A percentile compares a stretch with the other conserved stretches of the same genome.
Evolutionary conservation across 2,797 vertebrate species (phyloP).

Genomic region (Nyctalus aviator): DNA sequence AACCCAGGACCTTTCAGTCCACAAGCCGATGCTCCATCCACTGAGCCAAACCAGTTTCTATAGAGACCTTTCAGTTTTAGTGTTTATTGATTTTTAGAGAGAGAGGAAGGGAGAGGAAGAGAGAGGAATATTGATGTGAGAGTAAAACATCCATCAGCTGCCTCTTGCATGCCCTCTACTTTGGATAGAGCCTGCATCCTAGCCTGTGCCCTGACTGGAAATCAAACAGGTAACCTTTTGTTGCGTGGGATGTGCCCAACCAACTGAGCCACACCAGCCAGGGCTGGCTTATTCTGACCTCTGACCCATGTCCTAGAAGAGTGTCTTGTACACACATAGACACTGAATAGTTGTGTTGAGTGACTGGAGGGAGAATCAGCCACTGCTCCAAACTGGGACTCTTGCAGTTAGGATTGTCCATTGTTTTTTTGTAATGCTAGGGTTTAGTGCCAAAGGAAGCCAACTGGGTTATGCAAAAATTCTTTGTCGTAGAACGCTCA

Average conservation of each 20-base stretch:
- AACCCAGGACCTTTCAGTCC: too few species aligned
- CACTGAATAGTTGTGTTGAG: not conserved
- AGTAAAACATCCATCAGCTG: not conserved
- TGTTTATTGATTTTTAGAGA: not conserved
- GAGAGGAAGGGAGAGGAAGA: not conserved
- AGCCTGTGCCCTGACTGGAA: not conserved
- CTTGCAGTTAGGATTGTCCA: not conserved
- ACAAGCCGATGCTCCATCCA: too few species aligned
- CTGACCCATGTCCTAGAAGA: not conserved
- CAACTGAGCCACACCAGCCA: not conserved
- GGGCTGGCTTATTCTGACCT: not conserved
- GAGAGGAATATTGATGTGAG: not conserved
- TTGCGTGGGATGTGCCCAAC: not conserved
- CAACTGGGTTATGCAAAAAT: not conserved
- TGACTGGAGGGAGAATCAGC: not conserved
- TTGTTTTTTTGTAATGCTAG: slow-evolving; percentile 8
- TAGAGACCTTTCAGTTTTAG: not conserved
- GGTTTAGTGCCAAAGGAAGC: not conserved
- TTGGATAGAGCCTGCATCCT: not conserved
- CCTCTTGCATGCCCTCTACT: not conserved
- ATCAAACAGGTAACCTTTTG: not conserved
- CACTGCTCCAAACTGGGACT: not conserved
- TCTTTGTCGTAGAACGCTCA: not conserved
- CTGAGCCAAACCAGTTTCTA: too few species aligned
- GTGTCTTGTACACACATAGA: not conserved